Conservation (phyloP, 2,113 vertebrate species). For the Motacilla tschutschensis region DNA sequence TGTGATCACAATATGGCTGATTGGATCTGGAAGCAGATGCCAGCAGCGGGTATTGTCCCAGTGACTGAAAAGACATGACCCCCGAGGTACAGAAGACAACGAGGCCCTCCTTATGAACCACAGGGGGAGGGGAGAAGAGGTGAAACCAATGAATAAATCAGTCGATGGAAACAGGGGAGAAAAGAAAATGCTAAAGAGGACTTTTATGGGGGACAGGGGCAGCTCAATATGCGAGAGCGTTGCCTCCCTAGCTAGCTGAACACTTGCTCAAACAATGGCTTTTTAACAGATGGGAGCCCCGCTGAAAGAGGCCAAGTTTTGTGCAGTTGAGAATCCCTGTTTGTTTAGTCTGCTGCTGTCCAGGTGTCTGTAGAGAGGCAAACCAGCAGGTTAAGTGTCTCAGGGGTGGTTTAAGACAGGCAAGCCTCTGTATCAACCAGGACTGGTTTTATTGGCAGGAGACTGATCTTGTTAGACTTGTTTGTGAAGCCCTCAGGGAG, state of each 20-base stretch:
- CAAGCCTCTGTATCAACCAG: conserved; percentile 2
- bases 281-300: conserved; percentile 94
- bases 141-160: conserved; percentile 99
- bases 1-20: conserved; percentile 88
- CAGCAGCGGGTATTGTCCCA: conserved; percentile 79
- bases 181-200: conserved; percentile 90
- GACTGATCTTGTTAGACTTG: not conserved
- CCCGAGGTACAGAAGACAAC: conserved; percentile 79
- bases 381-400: conserved; percentile 73
- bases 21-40: conserved; percentile 88
- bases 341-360: conserved; percentile 81
- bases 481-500: conserved; percentile 6
- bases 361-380: conserved; percentile 80
- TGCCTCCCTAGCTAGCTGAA: conserved; percentile 79
- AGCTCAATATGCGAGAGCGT: conserved; percentile 64
- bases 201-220: conserved; percentile 79
- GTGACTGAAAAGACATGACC: conserved; percentile 87
- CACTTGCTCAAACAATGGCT: conserved; percentile 87
- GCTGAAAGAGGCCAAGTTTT: conserved; percentile 80
- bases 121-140: conserved; percentile 81
- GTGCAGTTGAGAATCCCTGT: conserved; percentile 82
- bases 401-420: conserved; percentile 46
- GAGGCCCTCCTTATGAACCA: conserved; percentile 79
- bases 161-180: conserved; percentile 84
- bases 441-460: conserved; percentile 44